These are phyloP conservation scores for Hozukius guyotensis DNA, from an alignment of 2,797 vertebrate species.

Conservation along the genomic window DNA sequence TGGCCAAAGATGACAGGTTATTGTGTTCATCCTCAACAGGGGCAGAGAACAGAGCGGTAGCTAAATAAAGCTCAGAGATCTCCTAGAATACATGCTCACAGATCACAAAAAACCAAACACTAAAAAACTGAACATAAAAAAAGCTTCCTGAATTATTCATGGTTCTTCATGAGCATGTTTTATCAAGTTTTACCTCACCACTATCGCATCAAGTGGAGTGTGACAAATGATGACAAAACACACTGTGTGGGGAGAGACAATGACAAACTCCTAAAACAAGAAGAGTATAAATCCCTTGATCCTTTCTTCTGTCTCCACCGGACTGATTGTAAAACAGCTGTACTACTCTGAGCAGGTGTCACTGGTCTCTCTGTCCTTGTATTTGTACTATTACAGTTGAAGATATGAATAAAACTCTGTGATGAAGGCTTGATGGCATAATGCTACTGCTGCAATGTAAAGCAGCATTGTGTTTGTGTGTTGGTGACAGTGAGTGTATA, in stretches of 20 bases:
- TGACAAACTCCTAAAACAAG: not conserved
- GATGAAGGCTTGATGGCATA: not conserved
- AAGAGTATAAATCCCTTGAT: not conserved
- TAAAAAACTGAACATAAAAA: not conserved
- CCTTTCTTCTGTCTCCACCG: not conserved
- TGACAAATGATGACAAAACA: constrained; percentile 45
- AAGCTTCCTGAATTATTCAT: constrained; percentile 56
- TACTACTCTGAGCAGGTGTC: not conserved
- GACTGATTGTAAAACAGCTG: not conserved
- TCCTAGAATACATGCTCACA: constrained; percentile 24
- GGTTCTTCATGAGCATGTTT: constrained; percentile 31
- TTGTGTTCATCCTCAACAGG: constrained; percentile 32
- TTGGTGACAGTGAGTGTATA: not conserved
- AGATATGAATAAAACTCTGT: not conserved
- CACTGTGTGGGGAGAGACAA: constrained; percentile 9
- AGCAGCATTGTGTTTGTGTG: not conserved
- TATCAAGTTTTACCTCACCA: constrained; percentile 48
- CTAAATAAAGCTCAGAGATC: constrained; percentile 27
- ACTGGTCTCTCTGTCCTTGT: not conserved
- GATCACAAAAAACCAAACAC: constrained; percentile 29
- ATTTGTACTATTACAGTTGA: not conserved
- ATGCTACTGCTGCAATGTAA: not conserved
- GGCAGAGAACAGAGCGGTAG: not conserved
- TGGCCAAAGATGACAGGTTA: constrained; percentile 12
- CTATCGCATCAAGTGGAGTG: constrained; percentile 40